phyloP scores from a whole-genome alignment of 2,888 invertebrate genomes.

The Tricholauxania praeusta region DNA sequence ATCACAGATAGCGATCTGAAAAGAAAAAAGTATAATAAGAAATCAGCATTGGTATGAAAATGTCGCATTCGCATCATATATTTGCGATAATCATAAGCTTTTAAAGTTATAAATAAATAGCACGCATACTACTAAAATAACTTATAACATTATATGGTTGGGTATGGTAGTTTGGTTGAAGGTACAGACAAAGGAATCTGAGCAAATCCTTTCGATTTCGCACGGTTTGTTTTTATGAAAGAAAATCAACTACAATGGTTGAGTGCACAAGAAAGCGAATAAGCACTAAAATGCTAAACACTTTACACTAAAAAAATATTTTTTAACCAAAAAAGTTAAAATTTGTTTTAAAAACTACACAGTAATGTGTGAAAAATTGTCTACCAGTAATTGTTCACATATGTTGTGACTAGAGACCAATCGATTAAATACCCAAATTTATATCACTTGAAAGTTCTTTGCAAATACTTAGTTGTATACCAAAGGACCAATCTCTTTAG shows the following conservation, averaged over 20 bases:
- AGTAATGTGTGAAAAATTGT: too few species aligned
- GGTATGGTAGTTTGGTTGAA: not conserved
- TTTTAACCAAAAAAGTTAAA: too few species aligned
- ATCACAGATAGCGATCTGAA: constrained; percentile 87
- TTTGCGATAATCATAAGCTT: constrained; percentile 4
- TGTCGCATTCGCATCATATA: not conserved
- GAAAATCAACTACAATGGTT: not conserved
- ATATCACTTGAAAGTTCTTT: too few species aligned
- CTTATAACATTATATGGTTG: constrained; percentile 26
- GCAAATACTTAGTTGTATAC: too few species aligned
- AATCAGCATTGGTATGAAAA: not conserved
- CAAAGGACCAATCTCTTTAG: too few species aligned
- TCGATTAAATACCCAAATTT: too few species aligned
- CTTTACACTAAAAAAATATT: too few species aligned
- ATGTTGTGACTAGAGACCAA: too few species aligned
- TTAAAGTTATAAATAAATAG: not conserved
- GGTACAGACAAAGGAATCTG: not conserved
- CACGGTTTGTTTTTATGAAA: constrained; percentile 7
- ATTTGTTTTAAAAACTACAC: too few species aligned
- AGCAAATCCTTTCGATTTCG: constrained; percentile 29
- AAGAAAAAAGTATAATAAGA: constrained; percentile 48
- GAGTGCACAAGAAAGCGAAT: not conserved
- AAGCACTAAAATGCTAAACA: too few species aligned
- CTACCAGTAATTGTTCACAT: too few species aligned
- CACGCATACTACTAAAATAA: constrained; percentile 28